Conservation (phyloP, 2,113 vertebrate species). For the Pelusios castaneus region DNA sequence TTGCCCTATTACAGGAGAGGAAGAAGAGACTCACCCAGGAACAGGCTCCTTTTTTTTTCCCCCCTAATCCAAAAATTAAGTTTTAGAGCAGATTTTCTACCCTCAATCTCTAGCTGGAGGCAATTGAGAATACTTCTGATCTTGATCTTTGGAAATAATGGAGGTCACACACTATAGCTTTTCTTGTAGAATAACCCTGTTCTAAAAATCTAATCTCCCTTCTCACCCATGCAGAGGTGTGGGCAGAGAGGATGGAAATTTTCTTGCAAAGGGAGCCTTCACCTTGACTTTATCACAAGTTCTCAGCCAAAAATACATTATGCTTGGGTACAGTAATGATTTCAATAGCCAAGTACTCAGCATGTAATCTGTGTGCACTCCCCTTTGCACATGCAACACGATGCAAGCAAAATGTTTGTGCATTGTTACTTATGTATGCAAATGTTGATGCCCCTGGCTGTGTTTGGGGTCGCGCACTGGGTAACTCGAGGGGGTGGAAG, state of each 20-base stretch:
- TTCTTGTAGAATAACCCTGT: neutral
- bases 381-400: rapidly evolving
- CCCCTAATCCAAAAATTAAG: rapidly evolving
- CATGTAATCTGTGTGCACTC: neutral
- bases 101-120: constrained; percentile 53
- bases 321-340: neutral
- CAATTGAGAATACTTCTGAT: constrained; percentile 1
- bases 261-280: neutral
- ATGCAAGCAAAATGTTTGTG: neutral
- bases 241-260: rapidly evolving
- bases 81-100: neutral
- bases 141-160: rapidly evolving
- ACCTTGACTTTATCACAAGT: rapidly evolving
- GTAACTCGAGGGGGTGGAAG: too few species aligned
- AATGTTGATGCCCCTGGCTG: too few species aligned
- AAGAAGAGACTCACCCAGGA: rapidly evolving
- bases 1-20: neutral
- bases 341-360: neutral
- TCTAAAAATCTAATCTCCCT: neutral
- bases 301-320: rapidly evolving
- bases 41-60: rapidly evolving
- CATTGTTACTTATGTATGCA: neutral
- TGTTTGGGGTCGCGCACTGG: too few species aligned
- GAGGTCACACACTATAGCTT: rapidly evolving
- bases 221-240: neutral